Evolutionary conservation across 2,113 vertebrate genomes (phyloP).

Genomic region (Corydoras sp.): DNA sequence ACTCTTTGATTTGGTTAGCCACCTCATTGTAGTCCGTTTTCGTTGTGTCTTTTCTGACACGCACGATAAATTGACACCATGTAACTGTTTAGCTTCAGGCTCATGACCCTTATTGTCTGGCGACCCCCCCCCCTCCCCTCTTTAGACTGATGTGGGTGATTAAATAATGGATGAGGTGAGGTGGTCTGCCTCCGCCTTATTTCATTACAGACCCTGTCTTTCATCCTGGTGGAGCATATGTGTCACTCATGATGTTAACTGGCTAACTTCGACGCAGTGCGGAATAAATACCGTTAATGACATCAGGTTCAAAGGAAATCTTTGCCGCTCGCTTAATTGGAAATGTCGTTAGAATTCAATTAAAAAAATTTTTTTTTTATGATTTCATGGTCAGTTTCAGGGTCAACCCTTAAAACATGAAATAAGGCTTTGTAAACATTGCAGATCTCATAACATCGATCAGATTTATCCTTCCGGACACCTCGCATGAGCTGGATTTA

Average conservation of each 20-base stretch:
- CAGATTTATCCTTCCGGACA: no score
- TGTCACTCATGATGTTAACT: constrained; percentile 24
- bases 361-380: no score
- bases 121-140: background rate
- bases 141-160: constrained; percentile 9
- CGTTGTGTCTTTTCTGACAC: constrained; percentile 25
- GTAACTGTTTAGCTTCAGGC: constrained; percentile 15
- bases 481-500: no score
- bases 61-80: constrained; percentile 25
- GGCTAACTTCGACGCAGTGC: background rate
- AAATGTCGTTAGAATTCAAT: no score
- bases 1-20: constrained; percentile 29
- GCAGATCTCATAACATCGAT: no score
- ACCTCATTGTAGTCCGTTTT: constrained; percentile 1
- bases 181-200: constrained; percentile 35
- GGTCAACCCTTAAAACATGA: no score
- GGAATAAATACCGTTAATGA: background rate
- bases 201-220: constrained; percentile 29
- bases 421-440: no score
- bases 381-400: no score
- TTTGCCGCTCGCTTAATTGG: background rate
- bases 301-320: background rate
- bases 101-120: constrained; percentile 21
- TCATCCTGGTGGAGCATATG: constrained; percentile 14
- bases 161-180: constrained; percentile 40